Evolutionary conservation across 1,140 invertebrate genomes (phyloP).

Genomic region (Drosophila sucinea): DNA sequence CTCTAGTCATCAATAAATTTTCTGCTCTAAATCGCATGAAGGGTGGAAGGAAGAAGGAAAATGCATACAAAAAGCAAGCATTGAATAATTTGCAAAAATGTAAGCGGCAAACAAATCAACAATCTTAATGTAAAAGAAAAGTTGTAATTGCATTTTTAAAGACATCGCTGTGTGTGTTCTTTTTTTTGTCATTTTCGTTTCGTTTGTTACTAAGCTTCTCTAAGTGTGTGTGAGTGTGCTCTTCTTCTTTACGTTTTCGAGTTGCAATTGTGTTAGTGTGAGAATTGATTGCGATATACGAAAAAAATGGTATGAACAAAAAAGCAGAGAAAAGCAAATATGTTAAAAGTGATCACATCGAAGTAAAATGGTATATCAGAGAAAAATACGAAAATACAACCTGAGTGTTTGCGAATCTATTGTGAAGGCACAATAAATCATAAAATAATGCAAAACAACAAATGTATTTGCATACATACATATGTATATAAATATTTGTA

Average conservation of each 20-base stretch:
- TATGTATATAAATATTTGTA: conserved; percentile 37
- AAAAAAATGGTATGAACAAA: conserved; percentile 12
- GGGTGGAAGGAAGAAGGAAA: conserved; percentile 43
- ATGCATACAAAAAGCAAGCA: conserved; percentile 47
- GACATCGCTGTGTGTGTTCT: conserved; percentile 47
- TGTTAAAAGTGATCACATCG: neutral
- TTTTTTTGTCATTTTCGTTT: conserved; percentile 29
- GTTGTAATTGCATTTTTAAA: conserved; percentile 37
- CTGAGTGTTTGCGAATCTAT: conserved; percentile 9
- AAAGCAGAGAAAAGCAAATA: conserved; percentile 16
- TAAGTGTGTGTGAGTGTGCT: conserved; percentile 37
- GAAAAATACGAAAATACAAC: conserved; percentile 9
- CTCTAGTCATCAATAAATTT: neutral
- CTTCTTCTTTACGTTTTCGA: conserved; percentile 46
- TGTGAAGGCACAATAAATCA: conserved; percentile 2
- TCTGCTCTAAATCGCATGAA: conserved; percentile 10
- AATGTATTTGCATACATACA: conserved; percentile 30
- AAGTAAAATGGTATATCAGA: neutral
- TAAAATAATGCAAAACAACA: conserved; percentile 60
- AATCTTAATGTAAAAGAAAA: conserved; percentile 53
- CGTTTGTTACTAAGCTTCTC: conserved; percentile 35
- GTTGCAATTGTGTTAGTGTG: conserved; percentile 12
- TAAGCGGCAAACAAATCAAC: conserved; percentile 13
- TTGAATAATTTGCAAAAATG: conserved; percentile 36
- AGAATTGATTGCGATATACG: conserved; percentile 14